phyloP scores from a whole-genome alignment of 2,113 vertebrate species.

The Poeciliopsis retropinna region DNA sequence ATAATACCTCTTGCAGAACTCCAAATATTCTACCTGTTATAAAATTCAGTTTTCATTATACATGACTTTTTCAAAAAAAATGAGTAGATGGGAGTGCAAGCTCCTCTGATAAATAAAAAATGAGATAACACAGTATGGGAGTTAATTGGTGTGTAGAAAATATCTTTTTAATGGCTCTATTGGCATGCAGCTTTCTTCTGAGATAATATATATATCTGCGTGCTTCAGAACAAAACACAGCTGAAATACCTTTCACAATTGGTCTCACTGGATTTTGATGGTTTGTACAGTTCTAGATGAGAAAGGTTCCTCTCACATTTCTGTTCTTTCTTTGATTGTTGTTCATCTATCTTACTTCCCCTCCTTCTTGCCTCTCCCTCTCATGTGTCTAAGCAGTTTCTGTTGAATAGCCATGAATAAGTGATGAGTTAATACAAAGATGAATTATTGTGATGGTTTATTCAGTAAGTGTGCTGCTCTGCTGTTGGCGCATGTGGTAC shows the following conservation, averaged over 20 bases:
- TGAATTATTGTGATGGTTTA: constrained; percentile 70
- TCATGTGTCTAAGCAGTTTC: constrained; percentile 41
- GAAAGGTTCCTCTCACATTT: constrained; percentile 33
- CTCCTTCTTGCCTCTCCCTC: constrained; percentile 12
- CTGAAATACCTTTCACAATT: constrained; percentile 29
- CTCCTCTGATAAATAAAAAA: constrained; percentile 52
- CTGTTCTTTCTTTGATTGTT: constrained; percentile 29
- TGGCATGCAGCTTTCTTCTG: constrained; percentile 56
- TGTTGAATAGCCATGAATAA: constrained; percentile 62
- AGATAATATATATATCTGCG: constrained; percentile 27
- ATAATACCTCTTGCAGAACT: not conserved
- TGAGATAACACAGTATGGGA: constrained; percentile 38
- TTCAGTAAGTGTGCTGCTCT: constrained; percentile 49
- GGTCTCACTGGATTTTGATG: constrained; percentile 23
- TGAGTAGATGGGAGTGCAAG: constrained; percentile 32
- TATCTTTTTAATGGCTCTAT: constrained; percentile 58
- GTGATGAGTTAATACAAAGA: constrained; percentile 69
- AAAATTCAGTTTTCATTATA: constrained; percentile 30
- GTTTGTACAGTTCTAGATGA: constrained; percentile 26
- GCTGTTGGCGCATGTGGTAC: constrained; percentile 15
- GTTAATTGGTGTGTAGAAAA: constrained; percentile 65
- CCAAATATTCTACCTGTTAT: constrained; percentile 7
- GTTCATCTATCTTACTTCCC: constrained; percentile 26
- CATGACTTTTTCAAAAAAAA: constrained; percentile 27
- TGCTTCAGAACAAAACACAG: constrained; percentile 37